Base-by-base conservation (phyloP, 2,797 vertebrate genomes). In the Avahi laniger region DNA sequence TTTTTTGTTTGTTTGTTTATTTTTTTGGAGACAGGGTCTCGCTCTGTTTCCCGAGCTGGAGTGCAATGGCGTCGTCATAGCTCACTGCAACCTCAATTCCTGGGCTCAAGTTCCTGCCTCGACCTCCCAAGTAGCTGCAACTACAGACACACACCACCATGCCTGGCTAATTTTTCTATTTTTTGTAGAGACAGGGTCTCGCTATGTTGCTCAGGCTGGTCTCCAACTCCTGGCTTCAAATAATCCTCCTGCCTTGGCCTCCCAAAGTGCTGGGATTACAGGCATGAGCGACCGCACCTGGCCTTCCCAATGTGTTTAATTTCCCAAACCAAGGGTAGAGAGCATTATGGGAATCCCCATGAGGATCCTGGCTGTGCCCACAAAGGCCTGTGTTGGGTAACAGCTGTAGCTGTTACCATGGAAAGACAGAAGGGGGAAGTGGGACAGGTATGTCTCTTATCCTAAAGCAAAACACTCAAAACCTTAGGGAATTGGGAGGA, bases 391-490 rank as follows among this genome's bases (percentile, higher is more conserved):
- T 50, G n/a, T 67, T 67, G 81, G 52, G 54, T 57, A 57, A 57
- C 54, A 57, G 54, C 22, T 65, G 79, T 65, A 75, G 82, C n/a
- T 75, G 78, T 76, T 17, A 59, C 41, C 38, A 28, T 15, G 63
- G 93, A 65, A 81, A 87, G 59, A 41, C 26, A 93, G 69, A 73
- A 92, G 30, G 14, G 24, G 43, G 28, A 61, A 15, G 43, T 69
- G 26, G 63, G 61, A 70, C 48, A 63, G 86, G 69, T 41, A 73
- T 65, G 54, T 81, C 59, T 89, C 80, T 80, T 70, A 30, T 26
- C 59, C 35, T 70, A 84, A 79, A 38, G n/a, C 67, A 94, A 86
- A 97, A 73, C 43, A 92, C 65, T 93, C 70, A 72, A 93, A 96
- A 86, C 54, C 67, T 72, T 26, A 48, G 18, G 41, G 48, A 38